Percentiles rank a stretch among this genome's conserved stretches.
These are phyloP conservation scores for Saccostrea glomerata DNA, from an alignment of 1,140 invertebrate genomes.

Conservation along the genomic window DNA sequence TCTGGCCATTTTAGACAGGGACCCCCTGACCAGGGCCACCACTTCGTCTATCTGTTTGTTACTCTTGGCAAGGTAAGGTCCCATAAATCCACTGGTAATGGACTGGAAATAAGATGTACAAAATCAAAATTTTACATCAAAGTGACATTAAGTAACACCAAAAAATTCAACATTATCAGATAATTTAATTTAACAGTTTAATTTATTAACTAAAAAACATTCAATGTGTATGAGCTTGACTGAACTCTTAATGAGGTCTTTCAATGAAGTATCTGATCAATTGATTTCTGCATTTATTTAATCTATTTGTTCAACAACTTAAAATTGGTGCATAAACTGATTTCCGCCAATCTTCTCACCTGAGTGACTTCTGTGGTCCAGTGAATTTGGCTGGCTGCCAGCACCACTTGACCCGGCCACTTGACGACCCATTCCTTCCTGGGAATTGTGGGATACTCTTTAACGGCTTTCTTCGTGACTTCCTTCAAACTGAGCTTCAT, in stretches of 20 bases:
- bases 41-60: slow-evolving; percentile 78
- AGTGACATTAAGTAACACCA: too few species aligned
- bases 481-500: slow-evolving; percentile 79
- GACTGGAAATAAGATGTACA: slow-evolving; percentile 60
- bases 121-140: neutral
- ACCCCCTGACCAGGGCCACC: slow-evolving; percentile 76
- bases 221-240: too few species aligned
- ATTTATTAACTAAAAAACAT: too few species aligned
- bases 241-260: too few species aligned
- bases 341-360: slow-evolving; percentile 51
- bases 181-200: too few species aligned
- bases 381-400: slow-evolving; percentile 78
- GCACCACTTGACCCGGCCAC: slow-evolving; percentile 79
- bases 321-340: too few species aligned
- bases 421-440: slow-evolving; percentile 77
- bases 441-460: slow-evolving; percentile 70
- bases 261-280: too few species aligned
- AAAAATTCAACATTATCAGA: too few species aligned
- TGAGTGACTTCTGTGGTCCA: slow-evolving; percentile 78
- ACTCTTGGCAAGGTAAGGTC: slow-evolving; percentile 75
- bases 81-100: slow-evolving; percentile 69
- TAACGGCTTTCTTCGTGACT: slow-evolving; percentile 74
- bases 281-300: too few species aligned
- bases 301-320: too few species aligned
- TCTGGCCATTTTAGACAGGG: slow-evolving; percentile 77